These are phyloP conservation scores for Semnopithecus entellus DNA, from an alignment of 2,113 vertebrate species.

Conservation along the genomic window DNA sequence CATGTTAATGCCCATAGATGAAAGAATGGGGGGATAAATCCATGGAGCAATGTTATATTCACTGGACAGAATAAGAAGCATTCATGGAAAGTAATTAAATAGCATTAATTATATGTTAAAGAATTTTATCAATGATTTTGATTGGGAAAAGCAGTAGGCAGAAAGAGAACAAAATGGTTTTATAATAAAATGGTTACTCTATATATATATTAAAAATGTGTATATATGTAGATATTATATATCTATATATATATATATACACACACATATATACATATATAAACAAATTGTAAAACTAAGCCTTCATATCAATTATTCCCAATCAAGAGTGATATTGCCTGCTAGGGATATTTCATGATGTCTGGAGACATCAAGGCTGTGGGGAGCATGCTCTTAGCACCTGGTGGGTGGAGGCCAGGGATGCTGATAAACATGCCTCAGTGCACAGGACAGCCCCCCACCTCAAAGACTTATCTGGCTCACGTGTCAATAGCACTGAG, in stretches of 20 bases:
- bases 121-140: not conserved
- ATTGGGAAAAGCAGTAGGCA: not conserved
- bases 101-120: not conserved
- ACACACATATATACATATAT: not conserved
- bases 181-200: no score
- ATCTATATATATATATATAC: not conserved
- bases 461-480: not conserved
- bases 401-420: no score
- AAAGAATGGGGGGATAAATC: accelerated
- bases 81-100: not conserved
- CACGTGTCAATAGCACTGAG: not conserved
- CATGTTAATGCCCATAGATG: accelerated
- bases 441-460: not conserved
- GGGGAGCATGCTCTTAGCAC: not conserved
- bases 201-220: no score
- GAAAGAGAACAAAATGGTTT: not conserved
- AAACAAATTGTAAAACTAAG: not conserved
- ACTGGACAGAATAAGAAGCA: not conserved
- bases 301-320: not conserved
- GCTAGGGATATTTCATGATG: accelerated
- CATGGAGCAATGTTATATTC: accelerated
- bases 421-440: accelerated
- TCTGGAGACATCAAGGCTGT: not conserved
- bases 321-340: not conserved
- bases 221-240: not conserved